These are phyloP conservation scores for Drosophila barbarae DNA, from an alignment of 2,888 invertebrate species.

Conservation along the genomic window DNA sequence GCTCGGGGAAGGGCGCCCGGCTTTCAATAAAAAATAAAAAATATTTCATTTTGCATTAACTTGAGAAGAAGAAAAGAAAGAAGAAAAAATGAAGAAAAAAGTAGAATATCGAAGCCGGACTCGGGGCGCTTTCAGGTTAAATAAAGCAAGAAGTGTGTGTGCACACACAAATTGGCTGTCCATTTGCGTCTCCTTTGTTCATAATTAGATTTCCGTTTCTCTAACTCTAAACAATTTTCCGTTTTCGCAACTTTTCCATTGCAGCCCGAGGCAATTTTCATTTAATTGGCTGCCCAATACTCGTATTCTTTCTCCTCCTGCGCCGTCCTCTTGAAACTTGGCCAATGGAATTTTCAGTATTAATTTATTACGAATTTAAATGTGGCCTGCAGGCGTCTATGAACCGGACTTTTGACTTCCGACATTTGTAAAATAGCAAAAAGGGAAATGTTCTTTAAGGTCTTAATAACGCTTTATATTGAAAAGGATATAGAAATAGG, in stretches of 20 bases:
- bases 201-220: slow-evolving; percentile 54
- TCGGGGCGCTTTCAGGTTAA: slow-evolving; percentile 36
- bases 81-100: background rate
- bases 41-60: slow-evolving; percentile 63
- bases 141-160: slow-evolving; percentile 41
- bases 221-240: slow-evolving; percentile 36
- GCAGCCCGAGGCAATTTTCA: slow-evolving; percentile 47
- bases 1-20: background rate
- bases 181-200: slow-evolving; percentile 44
- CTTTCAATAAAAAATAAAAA: slow-evolving; percentile 63
- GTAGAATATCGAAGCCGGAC: slow-evolving; percentile 30
- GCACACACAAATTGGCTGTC: slow-evolving; percentile 51
- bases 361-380: slow-evolving; percentile 47
- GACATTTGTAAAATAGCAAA: slow-evolving; percentile 14
- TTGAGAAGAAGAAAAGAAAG: too few relatives aligned
- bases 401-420: slow-evolving; percentile 29
- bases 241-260: slow-evolving; percentile 27
- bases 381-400: slow-evolving; percentile 18
- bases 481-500: slow-evolving; percentile 11
- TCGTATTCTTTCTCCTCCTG: slow-evolving; percentile 28
- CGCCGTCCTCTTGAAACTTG: slow-evolving; percentile 37
- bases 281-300: slow-evolving; percentile 62
- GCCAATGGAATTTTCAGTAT: slow-evolving; percentile 22
- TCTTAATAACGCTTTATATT: slow-evolving; percentile 3
- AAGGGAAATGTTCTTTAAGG: slow-evolving; percentile 6